Conservation (phyloP, 2,113 vertebrate species). For the Naja naja region DNA sequence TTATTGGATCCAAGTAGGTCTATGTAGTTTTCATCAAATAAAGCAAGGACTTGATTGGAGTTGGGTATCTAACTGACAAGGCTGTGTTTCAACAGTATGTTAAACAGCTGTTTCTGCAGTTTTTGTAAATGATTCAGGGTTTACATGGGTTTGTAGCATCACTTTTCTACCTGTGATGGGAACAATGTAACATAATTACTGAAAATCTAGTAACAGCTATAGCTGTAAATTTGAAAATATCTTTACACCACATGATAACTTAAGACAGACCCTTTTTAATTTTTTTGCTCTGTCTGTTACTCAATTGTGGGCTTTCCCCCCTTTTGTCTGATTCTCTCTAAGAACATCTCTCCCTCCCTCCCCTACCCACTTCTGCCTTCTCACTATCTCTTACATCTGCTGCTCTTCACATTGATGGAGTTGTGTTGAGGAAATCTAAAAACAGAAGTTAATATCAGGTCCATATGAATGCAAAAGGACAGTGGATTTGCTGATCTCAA, state of each 20-base stretch:
- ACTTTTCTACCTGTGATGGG: not conserved
- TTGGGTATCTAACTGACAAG: not conserved
- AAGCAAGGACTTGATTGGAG: not conserved
- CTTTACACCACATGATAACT: too few species aligned
- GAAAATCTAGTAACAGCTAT: not conserved
- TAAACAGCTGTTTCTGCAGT: not conserved
- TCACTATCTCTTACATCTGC: not conserved
- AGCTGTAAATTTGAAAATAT: not conserved
- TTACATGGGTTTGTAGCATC: not conserved
- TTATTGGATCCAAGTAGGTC: not conserved
- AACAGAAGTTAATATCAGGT: not conserved
- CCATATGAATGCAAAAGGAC: not conserved
- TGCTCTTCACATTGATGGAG: not conserved
- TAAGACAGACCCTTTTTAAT: too few species aligned
- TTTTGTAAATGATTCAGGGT: not conserved
- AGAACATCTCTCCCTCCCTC: too few species aligned
- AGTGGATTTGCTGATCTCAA: not conserved
- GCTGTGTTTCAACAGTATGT: not conserved
- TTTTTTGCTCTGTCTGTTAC: too few species aligned
- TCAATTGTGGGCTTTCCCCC: too few species aligned
- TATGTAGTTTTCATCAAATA: not conserved
- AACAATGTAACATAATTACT: not conserved
- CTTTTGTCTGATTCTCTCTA: too few species aligned
- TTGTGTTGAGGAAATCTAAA: not conserved
- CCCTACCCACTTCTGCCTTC: not conserved